Conservation (phyloP, 2,888 invertebrate genomes). For the Tenthredo scrophulariae region DNA sequence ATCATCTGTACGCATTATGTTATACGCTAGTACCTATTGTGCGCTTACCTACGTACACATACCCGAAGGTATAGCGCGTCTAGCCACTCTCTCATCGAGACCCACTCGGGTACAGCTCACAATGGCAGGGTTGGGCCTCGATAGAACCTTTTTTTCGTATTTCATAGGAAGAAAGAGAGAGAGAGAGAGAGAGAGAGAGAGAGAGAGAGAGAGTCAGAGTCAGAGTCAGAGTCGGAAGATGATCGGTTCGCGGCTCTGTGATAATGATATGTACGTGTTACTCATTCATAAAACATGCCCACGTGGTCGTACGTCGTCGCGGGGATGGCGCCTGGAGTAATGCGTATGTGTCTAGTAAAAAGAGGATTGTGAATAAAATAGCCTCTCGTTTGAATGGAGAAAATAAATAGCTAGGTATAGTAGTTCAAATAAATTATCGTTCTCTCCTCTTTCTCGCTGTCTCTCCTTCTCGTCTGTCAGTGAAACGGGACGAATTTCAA, state of each 20-base stretch:
- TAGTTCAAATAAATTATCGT: constrained; percentile 33
- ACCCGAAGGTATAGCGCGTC: constrained; percentile 44
- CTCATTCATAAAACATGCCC: constrained; percentile 74
- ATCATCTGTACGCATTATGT: background rate
- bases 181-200: background rate
- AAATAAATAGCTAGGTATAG: constrained; percentile 7
- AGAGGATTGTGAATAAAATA: constrained; percentile 45
- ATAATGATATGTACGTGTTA: constrained; percentile 71
- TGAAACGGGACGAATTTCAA: constrained; percentile 48
- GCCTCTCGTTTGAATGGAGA: constrained; percentile 16
- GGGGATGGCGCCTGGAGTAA: constrained; percentile 45
- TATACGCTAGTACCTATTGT: constrained; percentile 7
- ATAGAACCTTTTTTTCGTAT: constrained; percentile 10
- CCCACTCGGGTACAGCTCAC: constrained; percentile 51
- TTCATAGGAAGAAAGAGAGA: background rate
- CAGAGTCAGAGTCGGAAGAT: background rate
- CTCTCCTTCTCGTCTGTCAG: background rate
- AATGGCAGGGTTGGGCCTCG: constrained; percentile 67
- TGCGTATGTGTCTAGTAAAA: constrained; percentile 30
- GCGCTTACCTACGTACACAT: constrained; percentile 12
- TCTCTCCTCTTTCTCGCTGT: background rate
- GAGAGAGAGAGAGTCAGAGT: too few species aligned
- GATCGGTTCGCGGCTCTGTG: constrained; percentile 57
- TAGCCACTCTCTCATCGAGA: constrained; percentile 45
- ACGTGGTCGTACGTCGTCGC: constrained; percentile 61